Base-by-base conservation (phyloP, 1,140 invertebrate species). In the Ceratitis capitata region DNA sequence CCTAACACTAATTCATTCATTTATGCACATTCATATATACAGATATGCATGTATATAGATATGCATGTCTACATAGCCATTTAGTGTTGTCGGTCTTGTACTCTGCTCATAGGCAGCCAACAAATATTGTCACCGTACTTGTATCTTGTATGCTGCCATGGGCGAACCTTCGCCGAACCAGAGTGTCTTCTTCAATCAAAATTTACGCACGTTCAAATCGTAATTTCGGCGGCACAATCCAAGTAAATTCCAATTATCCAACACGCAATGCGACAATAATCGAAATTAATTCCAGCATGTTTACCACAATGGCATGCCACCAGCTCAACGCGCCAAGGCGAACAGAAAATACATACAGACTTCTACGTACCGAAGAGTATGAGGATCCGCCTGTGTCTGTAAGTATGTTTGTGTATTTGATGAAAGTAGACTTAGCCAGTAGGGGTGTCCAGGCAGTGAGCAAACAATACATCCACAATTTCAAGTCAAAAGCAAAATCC, bases 201-300 rank as follows among this genome's bases (percentile, higher is more conserved):
- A 83, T 83, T 58, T 84, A 64, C 83, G 47, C 83, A 58, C 82
- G 82, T 83, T 35, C 82, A 51, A 53, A 83, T 51, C 82, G 49
- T 53, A 83, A 83, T 53, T 83, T 83, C 23, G 35, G 47, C 32
- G 16, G 49, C 82, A 26, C 45, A 83, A 83, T 83, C 47, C 82
- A 83, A 83, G 82, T 83, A 83, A 64, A 84, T 84, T 84, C 83
- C 83, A 84, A 84, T 84, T 84, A 84, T 45, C 51, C 85, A 84
- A 89, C 89, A 90, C 89, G 89, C 89, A 90, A 90, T 90, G 89
- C 89, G 89, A 88, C 89, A 90, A 90, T 90, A 89, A 90, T 90
- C 88, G 88, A 89, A 89, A 90, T 90, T 87, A 88, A 87, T 86
- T 86, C 86, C 86, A 89, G 61, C 61, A 85, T 86, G 88, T 87